phyloP scores from a whole-genome alignment of 2,888 invertebrate genomes.

The Masnerella sp. region DNA sequence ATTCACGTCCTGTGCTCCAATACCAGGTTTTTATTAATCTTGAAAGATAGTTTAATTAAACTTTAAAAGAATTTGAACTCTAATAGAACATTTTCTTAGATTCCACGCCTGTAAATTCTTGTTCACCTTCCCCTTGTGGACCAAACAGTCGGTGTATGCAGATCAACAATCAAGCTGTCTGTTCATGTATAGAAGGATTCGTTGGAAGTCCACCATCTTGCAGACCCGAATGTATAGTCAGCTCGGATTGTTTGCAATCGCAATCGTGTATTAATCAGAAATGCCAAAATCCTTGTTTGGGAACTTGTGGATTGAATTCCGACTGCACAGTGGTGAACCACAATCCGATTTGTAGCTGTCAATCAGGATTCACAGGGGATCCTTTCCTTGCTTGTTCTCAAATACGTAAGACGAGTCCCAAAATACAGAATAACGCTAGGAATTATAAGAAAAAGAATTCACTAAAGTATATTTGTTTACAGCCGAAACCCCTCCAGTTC shows the following conservation, averaged over 20 bases:
- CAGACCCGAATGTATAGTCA: constrained; percentile 78
- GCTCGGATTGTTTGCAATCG: constrained; percentile 81
- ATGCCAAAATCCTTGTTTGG: constrained; percentile 83
- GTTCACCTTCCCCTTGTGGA: constrained; percentile 83
- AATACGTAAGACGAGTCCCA: background rate
- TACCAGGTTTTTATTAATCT: constrained; percentile 80
- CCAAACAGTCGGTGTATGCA: constrained; percentile 83
- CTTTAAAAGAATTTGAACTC: too few species aligned
- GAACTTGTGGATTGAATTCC: constrained; percentile 80
- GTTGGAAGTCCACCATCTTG: constrained; percentile 78
- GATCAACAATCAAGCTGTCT: constrained; percentile 75
- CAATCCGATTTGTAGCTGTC: constrained; percentile 79
- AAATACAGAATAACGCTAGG: too few species aligned
- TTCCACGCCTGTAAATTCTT: background rate
- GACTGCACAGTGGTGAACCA: constrained; percentile 80
- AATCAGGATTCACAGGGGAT: constrained; percentile 78
- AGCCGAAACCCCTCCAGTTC: constrained; percentile 75
- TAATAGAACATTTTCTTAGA: background rate
- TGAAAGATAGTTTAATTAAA: too few species aligned
- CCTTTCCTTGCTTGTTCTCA: constrained; percentile 74
- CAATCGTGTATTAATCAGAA: constrained; percentile 83
- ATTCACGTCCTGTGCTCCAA: constrained; percentile 76
- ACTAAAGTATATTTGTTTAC: background rate
- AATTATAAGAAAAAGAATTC: background rate
- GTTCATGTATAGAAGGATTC: constrained; percentile 77